A percentile compares a stretch with the other conserved stretches of the same genome.
Evolutionary conservation across 2,113 vertebrate species (phyloP).

Genomic region (Leiothrix lutea): DNA sequence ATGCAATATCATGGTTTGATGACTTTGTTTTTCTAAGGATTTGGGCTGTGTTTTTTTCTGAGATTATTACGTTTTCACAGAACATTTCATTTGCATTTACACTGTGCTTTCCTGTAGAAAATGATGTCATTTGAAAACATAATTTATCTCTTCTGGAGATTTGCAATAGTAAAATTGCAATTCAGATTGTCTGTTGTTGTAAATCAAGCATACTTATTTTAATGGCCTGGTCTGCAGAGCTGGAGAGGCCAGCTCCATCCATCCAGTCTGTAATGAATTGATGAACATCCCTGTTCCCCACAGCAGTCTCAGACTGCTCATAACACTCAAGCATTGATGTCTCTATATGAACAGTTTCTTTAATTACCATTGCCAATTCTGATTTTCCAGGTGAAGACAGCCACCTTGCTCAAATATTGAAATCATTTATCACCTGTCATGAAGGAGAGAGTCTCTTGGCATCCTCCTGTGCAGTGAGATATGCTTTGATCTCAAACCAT

Average conservation of each 20-base stretch:
- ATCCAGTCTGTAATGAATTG: not conserved
- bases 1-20: not conserved
- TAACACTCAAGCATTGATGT: not conserved
- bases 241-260: not conserved
- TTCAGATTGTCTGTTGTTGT: not conserved
- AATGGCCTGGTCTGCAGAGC: not conserved
- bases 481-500: not conserved
- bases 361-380: constrained; percentile 23
- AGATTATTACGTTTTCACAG: not conserved
- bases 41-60: not conserved
- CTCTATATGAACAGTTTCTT: not conserved
- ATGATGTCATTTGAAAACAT: not conserved
- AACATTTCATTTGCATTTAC: not conserved
- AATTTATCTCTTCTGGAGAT: not conserved
- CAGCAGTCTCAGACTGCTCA: not conserved
- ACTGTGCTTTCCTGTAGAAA: not conserved
- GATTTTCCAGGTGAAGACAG: constrained; percentile 41
- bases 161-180: not conserved
- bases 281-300: not conserved
- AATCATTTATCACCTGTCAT: not conserved
- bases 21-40: not conserved
- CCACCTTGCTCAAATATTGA: not conserved
- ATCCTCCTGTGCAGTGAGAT: not conserved
- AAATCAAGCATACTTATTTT: not conserved
- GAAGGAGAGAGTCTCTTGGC: not conserved